Conservation (phyloP, 2,888 invertebrate species). For the Tenthredo scrophulariae region DNA sequence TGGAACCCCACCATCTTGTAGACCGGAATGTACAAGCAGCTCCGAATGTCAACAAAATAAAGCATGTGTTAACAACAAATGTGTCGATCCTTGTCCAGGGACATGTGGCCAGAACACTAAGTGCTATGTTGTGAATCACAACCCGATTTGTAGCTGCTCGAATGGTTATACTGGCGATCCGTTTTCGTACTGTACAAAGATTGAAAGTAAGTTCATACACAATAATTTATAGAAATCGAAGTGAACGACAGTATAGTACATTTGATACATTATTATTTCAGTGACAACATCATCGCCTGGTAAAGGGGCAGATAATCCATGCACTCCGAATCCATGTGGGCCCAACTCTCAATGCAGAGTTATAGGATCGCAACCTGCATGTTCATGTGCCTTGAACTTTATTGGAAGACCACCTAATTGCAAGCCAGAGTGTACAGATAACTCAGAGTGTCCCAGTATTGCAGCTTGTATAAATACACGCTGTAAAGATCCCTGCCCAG, state of each 20-base stretch:
- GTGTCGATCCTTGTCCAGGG: slow-evolving; percentile 90
- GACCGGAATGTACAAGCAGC: slow-evolving; percentile 91
- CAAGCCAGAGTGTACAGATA: slow-evolving; percentile 89
- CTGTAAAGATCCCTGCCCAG: slow-evolving; percentile 91
- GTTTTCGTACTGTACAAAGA: slow-evolving; percentile 84
- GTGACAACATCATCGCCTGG: slow-evolving; percentile 78
- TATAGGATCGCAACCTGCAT: slow-evolving; percentile 90
- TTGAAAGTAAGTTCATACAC: slow-evolving; percentile 81
- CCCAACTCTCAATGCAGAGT: slow-evolving; percentile 90
- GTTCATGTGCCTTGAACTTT: slow-evolving; percentile 89
- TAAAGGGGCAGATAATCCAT: slow-evolving; percentile 82
- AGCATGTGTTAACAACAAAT: slow-evolving; percentile 90
- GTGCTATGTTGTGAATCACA: slow-evolving; percentile 92
- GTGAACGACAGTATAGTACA: not conserved
- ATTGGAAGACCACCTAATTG: slow-evolving; percentile 93
- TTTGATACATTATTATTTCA: slow-evolving; percentile 39
- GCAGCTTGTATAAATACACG: slow-evolving; percentile 90
- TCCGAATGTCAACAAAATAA: slow-evolving; percentile 90
- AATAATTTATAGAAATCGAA: not conserved
- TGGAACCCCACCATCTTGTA: slow-evolving; percentile 89
- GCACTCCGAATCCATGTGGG: slow-evolving; percentile 90
- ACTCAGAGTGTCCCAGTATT: slow-evolving; percentile 90
- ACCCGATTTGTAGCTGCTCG: slow-evolving; percentile 92
- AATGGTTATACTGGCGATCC: slow-evolving; percentile 90
- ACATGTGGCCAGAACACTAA: slow-evolving; percentile 90